phyloP scores from a whole-genome alignment of 2,797 vertebrate species.

The Semaprochilodus insignis region DNA sequence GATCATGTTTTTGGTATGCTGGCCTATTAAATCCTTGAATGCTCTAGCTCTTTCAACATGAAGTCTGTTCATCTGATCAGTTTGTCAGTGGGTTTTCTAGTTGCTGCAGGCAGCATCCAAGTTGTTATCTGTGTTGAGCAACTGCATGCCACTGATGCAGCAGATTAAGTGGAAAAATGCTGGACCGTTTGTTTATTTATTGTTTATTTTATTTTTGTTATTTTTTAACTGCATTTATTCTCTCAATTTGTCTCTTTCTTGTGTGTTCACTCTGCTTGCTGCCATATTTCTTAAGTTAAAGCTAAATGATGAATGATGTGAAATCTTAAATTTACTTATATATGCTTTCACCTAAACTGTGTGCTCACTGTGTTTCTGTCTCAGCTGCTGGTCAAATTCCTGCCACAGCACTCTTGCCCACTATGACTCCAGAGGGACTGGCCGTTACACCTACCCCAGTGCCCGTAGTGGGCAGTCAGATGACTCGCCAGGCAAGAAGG shows the following conservation, averaged over 20 bases:
- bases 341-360: neutral
- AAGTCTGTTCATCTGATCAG: no score
- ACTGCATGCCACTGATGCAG: no score
- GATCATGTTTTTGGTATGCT: no score
- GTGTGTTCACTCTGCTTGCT: no score
- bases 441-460: slow-evolving; percentile 93
- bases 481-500: slow-evolving; percentile 92
- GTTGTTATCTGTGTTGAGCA: no score
- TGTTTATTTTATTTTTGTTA: neutral
- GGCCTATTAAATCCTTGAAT: no score
- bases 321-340: neutral
- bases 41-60: no score
- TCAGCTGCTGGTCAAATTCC: slow-evolving; percentile 95
- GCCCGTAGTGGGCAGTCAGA: slow-evolving; percentile 94
- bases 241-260: neutral
- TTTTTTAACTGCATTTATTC: neutral
- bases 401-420: slow-evolving; percentile 92
- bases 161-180: no score
- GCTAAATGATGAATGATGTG: neutral
- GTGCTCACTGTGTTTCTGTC: slow-evolving; percentile 23
- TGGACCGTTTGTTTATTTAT: neutral
- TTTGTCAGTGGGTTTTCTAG: no score
- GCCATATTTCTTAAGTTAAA: neutral
- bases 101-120: no score
- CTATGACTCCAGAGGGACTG: slow-evolving; percentile 94